phyloP scores from a whole-genome alignment of 2,113 vertebrate species.

The Dipodomys ordii region DNA sequence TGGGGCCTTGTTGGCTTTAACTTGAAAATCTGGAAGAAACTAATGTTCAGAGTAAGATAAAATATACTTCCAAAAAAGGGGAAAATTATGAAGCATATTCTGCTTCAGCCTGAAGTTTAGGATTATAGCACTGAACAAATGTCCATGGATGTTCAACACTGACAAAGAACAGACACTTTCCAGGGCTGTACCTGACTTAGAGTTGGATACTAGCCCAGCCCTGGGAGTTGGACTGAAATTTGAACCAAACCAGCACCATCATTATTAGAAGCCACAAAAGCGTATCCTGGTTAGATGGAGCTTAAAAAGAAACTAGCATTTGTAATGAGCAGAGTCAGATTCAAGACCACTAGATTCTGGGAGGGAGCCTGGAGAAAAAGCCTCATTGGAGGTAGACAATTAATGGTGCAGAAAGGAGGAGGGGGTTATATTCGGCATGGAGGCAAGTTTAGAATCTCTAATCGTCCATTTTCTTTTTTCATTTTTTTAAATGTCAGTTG shows the following conservation, averaged over 20 bases:
- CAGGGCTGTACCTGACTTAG: neutral
- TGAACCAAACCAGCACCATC: neutral
- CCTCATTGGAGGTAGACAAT: neutral
- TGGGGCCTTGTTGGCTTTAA: constrained; percentile 38
- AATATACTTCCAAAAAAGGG: constrained; percentile 4
- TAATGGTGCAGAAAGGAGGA: neutral
- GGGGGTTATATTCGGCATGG: neutral
- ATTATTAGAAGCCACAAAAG: neutral
- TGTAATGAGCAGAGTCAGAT: neutral
- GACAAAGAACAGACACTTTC: constrained; percentile 10
- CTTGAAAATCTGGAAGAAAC: neutral
- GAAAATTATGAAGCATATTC: constrained; percentile 16
- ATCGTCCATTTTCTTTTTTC: too few relatives aligned
- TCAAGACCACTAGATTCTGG: neutral
- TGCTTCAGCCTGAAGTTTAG: neutral
- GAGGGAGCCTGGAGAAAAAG: neutral
- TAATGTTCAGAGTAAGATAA: constrained; percentile 32
- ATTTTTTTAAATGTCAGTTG: too few relatives aligned
- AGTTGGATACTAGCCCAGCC: neutral
- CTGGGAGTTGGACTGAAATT: neutral
- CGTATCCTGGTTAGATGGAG: neutral
- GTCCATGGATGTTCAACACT: neutral
- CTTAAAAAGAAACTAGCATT: neutral
- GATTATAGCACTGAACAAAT: neutral
- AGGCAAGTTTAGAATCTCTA: neutral